Conservation (phyloP, 2,888 invertebrate species). For the Herminia tarsipennalis region DNA sequence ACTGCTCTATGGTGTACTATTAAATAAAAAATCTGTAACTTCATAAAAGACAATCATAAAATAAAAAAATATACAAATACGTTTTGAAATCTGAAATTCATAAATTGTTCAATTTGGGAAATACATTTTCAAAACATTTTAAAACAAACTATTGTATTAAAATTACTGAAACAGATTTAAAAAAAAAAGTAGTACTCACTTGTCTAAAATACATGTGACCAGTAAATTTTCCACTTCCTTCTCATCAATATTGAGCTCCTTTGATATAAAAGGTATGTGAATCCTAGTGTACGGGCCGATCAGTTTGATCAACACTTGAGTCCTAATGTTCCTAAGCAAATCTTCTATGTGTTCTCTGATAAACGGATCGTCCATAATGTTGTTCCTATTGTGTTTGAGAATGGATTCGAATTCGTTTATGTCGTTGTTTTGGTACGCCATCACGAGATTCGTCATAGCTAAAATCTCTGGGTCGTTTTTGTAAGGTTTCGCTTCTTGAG, state of each 20-base stretch:
- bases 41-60: too few relatives aligned
- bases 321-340: slow-evolving; percentile 96
- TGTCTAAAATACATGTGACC: slow-evolving; percentile 99
- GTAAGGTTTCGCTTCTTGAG: slow-evolving; percentile 99
- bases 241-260: slow-evolving; percentile 96
- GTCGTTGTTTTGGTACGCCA: slow-evolving; percentile 98
- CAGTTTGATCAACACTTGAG: slow-evolving; percentile 98
- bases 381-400: slow-evolving; percentile 94
- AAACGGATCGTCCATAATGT: slow-evolving; percentile 99
- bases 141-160: too few relatives aligned
- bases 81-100: too few relatives aligned
- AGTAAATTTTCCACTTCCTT: slow-evolving; percentile 98
- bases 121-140: too few relatives aligned
- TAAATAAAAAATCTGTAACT: too few relatives aligned
- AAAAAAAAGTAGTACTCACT: slow-evolving; percentile 85
- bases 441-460: slow-evolving; percentile 99
- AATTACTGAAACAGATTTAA: too few relatives aligned
- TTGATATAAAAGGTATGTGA: slow-evolving; percentile 98
- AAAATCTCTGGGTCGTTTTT: slow-evolving; percentile 99
- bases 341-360: slow-evolving; percentile 99
- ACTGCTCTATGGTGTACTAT: too few relatives aligned
- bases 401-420: slow-evolving; percentile 99
- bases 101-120: too few relatives aligned
- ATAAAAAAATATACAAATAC: too few relatives aligned
- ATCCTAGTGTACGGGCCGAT: slow-evolving; percentile 99